Evolutionary conservation across 2,888 invertebrate genomes (phyloP).

Genomic region (Eupithecia centaureata): DNA sequence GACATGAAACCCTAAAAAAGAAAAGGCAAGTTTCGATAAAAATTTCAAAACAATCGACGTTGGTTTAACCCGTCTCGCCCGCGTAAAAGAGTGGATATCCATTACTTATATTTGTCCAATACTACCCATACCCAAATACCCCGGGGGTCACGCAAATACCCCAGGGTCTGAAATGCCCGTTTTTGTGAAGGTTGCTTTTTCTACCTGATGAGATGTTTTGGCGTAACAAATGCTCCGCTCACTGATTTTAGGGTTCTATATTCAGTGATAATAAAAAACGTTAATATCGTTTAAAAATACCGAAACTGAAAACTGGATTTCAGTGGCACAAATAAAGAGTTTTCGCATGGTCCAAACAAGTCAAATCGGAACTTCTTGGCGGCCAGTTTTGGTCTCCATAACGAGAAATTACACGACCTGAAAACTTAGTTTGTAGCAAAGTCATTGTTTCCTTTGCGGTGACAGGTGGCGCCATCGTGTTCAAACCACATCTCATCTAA

Average conservation of each 20-base stretch:
- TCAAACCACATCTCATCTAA: too few relatives aligned
- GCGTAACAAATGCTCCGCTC: background rate
- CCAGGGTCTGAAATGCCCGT: conserved; percentile 7
- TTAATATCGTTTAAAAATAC: background rate
- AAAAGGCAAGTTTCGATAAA: background rate
- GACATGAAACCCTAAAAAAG: background rate
- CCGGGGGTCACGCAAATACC: conserved; percentile 23
- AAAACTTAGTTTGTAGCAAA: too few relatives aligned
- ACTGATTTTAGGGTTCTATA: background rate
- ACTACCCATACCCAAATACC: conserved; percentile 20
- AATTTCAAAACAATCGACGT: conserved; percentile 1
- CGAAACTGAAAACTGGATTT: too few relatives aligned
- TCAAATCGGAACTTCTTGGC: too few relatives aligned
- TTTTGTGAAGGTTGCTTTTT: conserved; percentile 7
- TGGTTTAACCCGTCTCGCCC: conserved; percentile 22
- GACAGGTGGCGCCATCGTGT: too few relatives aligned
- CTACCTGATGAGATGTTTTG: conserved; percentile 1
- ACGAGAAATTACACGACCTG: too few relatives aligned
- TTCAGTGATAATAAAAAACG: background rate
- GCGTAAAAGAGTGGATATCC: conserved; percentile 28
- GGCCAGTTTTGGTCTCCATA: too few relatives aligned
- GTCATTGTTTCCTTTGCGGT: too few relatives aligned
- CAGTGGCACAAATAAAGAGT: too few relatives aligned
- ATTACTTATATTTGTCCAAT: conserved; percentile 31
- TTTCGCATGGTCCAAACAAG: too few relatives aligned